phyloP scores from a whole-genome alignment of 64 coral and sea anemone species.

The Stichodactyla helianthus region DNA sequence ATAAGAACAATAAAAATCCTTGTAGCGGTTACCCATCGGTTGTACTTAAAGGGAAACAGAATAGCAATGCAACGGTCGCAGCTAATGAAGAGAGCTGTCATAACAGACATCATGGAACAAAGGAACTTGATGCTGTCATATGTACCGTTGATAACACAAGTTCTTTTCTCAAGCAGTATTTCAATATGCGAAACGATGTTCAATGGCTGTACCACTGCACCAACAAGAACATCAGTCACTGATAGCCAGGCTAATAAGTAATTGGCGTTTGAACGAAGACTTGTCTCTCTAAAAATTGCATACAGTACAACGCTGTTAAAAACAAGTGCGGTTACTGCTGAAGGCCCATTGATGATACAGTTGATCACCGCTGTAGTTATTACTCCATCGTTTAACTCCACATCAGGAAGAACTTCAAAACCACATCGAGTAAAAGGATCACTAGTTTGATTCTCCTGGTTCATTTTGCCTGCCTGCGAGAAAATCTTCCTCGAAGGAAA shows the following conservation, averaged over 20 bases:
- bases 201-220: constrained; percentile 10
- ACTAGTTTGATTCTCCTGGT: background rate
- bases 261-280: constrained; percentile 16
- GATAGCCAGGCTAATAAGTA: constrained; percentile 19
- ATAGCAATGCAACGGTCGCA: constrained; percentile 12
- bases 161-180: background rate
- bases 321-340: constrained; percentile 8
- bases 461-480: background rate
- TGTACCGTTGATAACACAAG: background rate
- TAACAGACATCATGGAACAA: constrained; percentile 18
- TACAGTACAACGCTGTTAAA: constrained; percentile 14
- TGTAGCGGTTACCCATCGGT: background rate
- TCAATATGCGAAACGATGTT: constrained; percentile 3
- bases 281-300: background rate
- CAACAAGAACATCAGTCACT: constrained; percentile 26
- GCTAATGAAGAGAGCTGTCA: constrained; percentile 27
- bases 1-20: constrained; percentile 11
- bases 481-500: background rate
- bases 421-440: background rate
- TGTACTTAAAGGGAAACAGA: constrained; percentile 17
- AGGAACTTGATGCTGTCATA: constrained; percentile 23
- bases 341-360: constrained; percentile 6
- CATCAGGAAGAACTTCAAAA: background rate
- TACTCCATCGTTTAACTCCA: background rate
- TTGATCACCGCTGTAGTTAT: constrained; percentile 23